Evolutionary conservation across 1,140 invertebrate genomes (phyloP).

Genomic region (Tetragonula clypearis): DNA sequence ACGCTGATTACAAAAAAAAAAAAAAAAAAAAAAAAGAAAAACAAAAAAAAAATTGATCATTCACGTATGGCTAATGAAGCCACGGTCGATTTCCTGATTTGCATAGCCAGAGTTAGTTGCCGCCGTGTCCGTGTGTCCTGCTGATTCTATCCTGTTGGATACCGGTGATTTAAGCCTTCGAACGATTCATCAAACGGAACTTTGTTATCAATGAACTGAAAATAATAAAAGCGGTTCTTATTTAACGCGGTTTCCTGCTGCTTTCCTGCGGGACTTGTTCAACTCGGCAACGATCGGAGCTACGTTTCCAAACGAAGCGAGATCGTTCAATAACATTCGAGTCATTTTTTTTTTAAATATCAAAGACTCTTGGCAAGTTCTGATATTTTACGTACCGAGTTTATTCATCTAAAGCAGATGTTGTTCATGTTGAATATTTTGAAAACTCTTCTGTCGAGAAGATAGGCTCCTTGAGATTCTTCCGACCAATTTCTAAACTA

Average conservation of each 20-base stretch:
- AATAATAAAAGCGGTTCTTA: slow-evolving; percentile 23
- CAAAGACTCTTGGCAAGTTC: not conserved
- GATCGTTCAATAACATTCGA: not conserved
- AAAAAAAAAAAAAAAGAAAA: not conserved
- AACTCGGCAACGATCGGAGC: too few relatives aligned
- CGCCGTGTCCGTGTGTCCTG: slow-evolving; percentile 3
- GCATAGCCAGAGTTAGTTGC: slow-evolving; percentile 27
- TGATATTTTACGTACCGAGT: not conserved
- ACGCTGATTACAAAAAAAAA: not conserved
- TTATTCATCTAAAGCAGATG: not conserved
- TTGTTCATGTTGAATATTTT: not conserved
- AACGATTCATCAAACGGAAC: slow-evolving; percentile 50
- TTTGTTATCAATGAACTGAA: slow-evolving; percentile 26
- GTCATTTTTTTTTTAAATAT: too few relatives aligned
- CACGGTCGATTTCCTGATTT: slow-evolving; percentile 39
- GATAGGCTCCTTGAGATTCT: not conserved
- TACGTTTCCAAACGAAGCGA: not conserved
- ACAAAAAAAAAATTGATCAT: slow-evolving; percentile 21
- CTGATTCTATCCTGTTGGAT: not conserved
- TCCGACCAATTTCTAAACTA: not conserved
- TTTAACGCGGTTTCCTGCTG: slow-evolving; percentile 17
- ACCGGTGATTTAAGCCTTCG: slow-evolving; percentile 31
- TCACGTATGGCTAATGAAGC: slow-evolving; percentile 56
- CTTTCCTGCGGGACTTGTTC: slow-evolving; percentile 5
- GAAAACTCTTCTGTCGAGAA: not conserved